These are phyloP conservation scores for Latrodectus hesperus DNA, from an alignment of 2,888 invertebrate species.

Conservation along the genomic window DNA sequence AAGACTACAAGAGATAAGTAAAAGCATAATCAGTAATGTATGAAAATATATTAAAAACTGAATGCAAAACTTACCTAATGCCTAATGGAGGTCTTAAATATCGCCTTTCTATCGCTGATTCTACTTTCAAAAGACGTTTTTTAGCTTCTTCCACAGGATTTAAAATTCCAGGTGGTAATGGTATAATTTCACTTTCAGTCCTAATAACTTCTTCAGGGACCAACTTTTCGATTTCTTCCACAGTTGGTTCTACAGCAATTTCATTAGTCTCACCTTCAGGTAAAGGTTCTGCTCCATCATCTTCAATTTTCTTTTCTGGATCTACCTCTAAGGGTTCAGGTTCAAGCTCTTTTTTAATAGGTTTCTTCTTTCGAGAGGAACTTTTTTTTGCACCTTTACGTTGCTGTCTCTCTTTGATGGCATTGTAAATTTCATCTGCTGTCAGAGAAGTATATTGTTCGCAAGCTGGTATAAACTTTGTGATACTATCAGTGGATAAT, in stretches of 20 bases:
- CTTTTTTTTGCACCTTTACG: conserved; percentile 48
- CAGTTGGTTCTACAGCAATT: conserved; percentile 6
- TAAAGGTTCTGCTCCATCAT: conserved; percentile 71
- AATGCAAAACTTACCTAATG: conserved; percentile 35
- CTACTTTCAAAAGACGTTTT: conserved; percentile 86
- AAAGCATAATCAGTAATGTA: too few relatives aligned
- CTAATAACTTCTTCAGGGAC: conserved; percentile 32
- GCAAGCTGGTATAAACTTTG: conserved; percentile 76
- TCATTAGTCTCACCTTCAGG: conserved; percentile 61
- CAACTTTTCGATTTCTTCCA: conserved; percentile 54
- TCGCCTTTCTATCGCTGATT: conserved; percentile 92
- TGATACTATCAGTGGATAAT: conserved; percentile 79
- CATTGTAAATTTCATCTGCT: conserved; percentile 56
- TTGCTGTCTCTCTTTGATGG: conserved; percentile 41
- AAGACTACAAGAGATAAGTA: too few relatives aligned
- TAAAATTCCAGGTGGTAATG: conserved; percentile 46
- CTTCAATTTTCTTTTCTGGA: conserved; percentile 64
- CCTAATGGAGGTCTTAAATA: conserved; percentile 72
- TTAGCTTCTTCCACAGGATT: conserved; percentile 79
- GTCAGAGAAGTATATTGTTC: conserved; percentile 57
- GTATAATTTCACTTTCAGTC: conserved; percentile 48
- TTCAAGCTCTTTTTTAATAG: conserved; percentile 33
- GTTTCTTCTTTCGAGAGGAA: conserved; percentile 47
- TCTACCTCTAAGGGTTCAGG: conserved; percentile 44
- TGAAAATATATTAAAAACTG: too few relatives aligned